These are phyloP conservation scores for Phylloscopus trochiloides DNA, from an alignment of 2,113 vertebrate species.

Conservation along the genomic window DNA sequence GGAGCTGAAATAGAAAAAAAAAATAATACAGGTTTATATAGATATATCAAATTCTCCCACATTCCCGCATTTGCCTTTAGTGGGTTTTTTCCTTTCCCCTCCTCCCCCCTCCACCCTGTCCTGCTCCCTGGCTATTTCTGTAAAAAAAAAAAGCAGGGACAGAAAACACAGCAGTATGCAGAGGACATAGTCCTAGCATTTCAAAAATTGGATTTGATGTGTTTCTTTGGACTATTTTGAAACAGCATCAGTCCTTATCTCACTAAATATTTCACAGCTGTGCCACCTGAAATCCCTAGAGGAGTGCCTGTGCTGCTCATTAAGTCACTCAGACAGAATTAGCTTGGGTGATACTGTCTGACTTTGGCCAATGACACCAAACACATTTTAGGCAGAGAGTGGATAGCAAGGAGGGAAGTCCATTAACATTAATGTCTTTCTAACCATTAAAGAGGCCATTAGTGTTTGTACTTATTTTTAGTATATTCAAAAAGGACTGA, in stretches of 20 bases:
- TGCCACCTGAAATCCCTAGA: background rate
- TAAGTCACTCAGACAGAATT: background rate
- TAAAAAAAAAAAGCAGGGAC: background rate
- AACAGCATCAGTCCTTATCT: background rate
- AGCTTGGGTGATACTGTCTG: background rate
- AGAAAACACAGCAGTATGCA: background rate
- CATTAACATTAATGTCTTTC: background rate
- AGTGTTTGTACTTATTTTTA: conserved; percentile 1
- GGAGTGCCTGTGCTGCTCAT: background rate
- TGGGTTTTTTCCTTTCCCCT: fast-evolving
- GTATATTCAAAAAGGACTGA: background rate
- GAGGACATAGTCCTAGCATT: background rate
- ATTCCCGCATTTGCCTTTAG: background rate
- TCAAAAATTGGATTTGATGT: background rate
- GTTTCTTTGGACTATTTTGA: background rate
- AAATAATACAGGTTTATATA: background rate
- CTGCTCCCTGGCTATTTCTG: background rate
- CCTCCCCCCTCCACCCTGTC: background rate
- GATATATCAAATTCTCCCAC: background rate
- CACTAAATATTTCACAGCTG: background rate
- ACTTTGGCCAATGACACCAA: conserved; percentile 12
- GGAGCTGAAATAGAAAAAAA: background rate
- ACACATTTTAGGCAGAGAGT: background rate
- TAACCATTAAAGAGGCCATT: background rate
- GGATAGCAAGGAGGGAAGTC: background rate